A percentile compares a stretch with the other conserved stretches of the same genome.
phyloP scores from a whole-genome alignment of 2,113 vertebrate genomes.

The Nerophis ophidion region DNA sequence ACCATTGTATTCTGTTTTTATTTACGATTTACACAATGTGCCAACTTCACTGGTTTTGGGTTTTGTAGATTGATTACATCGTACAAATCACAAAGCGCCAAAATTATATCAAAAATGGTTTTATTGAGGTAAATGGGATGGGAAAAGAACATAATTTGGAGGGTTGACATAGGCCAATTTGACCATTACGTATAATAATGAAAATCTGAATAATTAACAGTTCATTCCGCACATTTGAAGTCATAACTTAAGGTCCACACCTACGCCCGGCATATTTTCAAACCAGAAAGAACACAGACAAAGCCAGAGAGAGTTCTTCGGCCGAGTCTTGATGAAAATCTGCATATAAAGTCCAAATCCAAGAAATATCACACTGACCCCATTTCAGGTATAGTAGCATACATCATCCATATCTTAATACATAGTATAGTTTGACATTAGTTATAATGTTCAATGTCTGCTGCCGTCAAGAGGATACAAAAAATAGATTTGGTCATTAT shows the following conservation, averaged over 20 bases:
- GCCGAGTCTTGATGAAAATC: conserved; percentile 48
- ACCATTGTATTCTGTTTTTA: no score
- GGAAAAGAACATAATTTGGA: conserved; percentile 72
- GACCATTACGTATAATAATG: conserved; percentile 40
- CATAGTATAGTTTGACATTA: conserved; percentile 77
- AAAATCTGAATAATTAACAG: conserved; percentile 59
- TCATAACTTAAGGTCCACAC: conserved; percentile 35
- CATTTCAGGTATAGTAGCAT: conserved; percentile 71
- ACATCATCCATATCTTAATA: conserved; percentile 77
- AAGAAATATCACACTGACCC: conserved; percentile 56
- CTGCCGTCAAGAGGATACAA: conserved; percentile 78
- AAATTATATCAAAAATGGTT: conserved; percentile 84
- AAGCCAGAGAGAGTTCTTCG: conserved; percentile 37
- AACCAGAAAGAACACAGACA: conserved; percentile 40
- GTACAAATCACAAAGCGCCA: conserved; percentile 61
- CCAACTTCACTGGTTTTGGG: no score
- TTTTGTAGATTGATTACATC: no score
- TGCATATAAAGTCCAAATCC: conserved; percentile 65
- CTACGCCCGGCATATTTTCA: conserved; percentile 42
- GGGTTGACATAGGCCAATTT: conserved; percentile 65
- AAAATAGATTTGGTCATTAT: conserved; percentile 87
- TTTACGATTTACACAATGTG: no score
- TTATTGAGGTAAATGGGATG: conserved; percentile 92
- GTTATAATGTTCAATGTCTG: conserved; percentile 76
- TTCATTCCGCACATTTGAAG: conserved; percentile 46